A percentile compares a stretch with the other conserved stretches of the same genome.
phyloP scores from a whole-genome alignment of 2,888 invertebrate species.

The Miltochrista miniata region DNA sequence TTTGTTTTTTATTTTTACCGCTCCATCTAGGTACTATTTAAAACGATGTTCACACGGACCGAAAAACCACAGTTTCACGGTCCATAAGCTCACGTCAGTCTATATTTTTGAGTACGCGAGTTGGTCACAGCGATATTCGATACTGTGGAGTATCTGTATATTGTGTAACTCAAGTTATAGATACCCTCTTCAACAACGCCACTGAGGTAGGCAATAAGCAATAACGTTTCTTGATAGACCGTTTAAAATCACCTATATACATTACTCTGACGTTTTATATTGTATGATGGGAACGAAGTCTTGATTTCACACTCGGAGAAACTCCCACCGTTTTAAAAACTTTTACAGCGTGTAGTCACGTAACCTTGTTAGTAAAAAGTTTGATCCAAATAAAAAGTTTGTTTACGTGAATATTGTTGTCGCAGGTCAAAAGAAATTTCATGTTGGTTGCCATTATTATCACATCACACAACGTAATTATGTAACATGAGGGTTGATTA shows the following conservation, averaged over 20 bases:
- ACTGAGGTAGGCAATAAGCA: constrained; percentile 66
- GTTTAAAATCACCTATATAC: constrained; percentile 46
- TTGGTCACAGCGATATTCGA: constrained; percentile 57
- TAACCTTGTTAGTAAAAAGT: constrained; percentile 42
- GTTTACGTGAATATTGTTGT: constrained; percentile 27
- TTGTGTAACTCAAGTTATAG: constrained; percentile 51
- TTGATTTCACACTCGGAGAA: constrained; percentile 62
- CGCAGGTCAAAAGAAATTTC: constrained; percentile 19
- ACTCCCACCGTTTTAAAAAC: constrained; percentile 41
- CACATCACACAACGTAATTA: constrained; percentile 21
- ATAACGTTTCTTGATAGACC: constrained; percentile 69
- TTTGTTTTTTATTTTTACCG: constrained; percentile 9
- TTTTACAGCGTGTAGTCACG: constrained; percentile 56
- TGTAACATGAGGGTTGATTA: too few relatives aligned
- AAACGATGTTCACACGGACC: constrained; percentile 36
- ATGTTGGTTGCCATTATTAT: constrained; percentile 26
- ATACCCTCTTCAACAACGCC: constrained; percentile 61
- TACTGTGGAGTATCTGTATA: constrained; percentile 53
- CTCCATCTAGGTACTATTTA: constrained; percentile 10
- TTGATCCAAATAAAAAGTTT: constrained; percentile 33
- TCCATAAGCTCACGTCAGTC: constrained; percentile 58
- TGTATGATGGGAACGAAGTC: constrained; percentile 64
- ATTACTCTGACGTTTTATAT: constrained; percentile 60
- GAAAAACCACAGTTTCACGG: constrained; percentile 64
- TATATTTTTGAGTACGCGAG: constrained; percentile 53